phyloP scores from a whole-genome alignment of 2,797 vertebrate species.

The Craterocephalus amniculus region DNA sequence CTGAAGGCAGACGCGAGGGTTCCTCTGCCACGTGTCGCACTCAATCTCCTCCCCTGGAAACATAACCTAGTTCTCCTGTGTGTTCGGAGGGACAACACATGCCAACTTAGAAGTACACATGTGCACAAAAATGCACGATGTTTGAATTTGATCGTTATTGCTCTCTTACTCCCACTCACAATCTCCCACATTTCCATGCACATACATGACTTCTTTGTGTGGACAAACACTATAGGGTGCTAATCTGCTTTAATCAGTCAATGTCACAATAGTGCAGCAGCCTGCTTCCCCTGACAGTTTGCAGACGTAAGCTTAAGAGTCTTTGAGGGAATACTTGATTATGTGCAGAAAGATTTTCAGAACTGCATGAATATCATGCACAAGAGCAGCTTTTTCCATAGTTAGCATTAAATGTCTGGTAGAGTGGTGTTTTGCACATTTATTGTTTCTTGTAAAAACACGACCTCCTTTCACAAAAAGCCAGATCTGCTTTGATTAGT shows the following conservation, averaged over 20 bases:
- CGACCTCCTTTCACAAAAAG: background rate
- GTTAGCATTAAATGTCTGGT: background rate
- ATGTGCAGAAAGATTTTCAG: background rate
- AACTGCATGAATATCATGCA: background rate
- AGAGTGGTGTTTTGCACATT: background rate
- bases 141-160: background rate
- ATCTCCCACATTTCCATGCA: background rate
- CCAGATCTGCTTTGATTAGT: background rate
- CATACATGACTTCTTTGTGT: constrained; percentile 16
- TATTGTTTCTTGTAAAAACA: background rate
- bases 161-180: background rate
- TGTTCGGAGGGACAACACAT: constrained; percentile 6
- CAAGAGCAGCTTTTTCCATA: background rate
- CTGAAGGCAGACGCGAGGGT: constrained; percentile 53
- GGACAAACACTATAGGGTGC: constrained; percentile 9
- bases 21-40: constrained; percentile 67
- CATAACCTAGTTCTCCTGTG: constrained; percentile 67
- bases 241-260: constrained; percentile 9
- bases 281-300: constrained; percentile 30
- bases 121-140: constrained; percentile 6
- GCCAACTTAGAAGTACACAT: background rate
- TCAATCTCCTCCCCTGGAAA: constrained; percentile 66
- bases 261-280: constrained; percentile 13
- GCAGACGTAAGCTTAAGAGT: constrained; percentile 5
- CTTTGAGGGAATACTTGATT: background rate